A percentile compares a stretch with the other conserved stretches of the same genome.
Conservation (phyloP, 2,113 vertebrate species). For the Peromyscus californicus region DNA sequence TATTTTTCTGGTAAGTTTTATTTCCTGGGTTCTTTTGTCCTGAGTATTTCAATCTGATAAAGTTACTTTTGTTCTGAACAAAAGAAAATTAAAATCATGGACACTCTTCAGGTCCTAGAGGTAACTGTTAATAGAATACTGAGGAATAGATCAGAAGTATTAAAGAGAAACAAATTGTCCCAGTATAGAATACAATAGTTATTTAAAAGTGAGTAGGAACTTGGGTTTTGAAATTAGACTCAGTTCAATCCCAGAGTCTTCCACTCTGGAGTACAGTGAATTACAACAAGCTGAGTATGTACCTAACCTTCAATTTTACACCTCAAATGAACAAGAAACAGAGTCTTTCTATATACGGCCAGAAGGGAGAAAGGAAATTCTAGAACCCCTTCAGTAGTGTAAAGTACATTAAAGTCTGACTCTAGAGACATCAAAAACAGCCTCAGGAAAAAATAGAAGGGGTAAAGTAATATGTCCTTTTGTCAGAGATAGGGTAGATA, state of each 20-base stretch:
- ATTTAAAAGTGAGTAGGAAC: background rate
- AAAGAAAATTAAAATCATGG: constrained; percentile 68
- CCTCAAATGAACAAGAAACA: background rate
- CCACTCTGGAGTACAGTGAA: background rate
- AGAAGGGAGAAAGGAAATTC: background rate
- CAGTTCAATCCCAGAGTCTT: background rate
- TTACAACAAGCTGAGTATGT: background rate
- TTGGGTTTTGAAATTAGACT: constrained; percentile 32
- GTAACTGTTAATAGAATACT: background rate
- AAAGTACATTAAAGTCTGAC: background rate
- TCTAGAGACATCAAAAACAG: background rate
- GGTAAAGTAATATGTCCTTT: background rate
- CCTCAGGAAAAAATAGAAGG: background rate
- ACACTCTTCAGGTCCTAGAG: background rate
- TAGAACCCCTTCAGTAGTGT: too few species aligned
- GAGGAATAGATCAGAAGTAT: constrained; percentile 5
- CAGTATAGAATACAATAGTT: background rate
- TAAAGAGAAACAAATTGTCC: constrained; percentile 9
- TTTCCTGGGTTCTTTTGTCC: constrained; percentile 54
- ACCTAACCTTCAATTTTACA: background rate
- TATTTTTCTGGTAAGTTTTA: constrained; percentile 47
- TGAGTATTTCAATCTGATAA: constrained; percentile 48
- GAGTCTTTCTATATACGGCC: background rate
- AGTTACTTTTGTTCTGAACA: constrained; percentile 19
- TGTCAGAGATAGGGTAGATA: background rate